Evolutionary conservation across 1,140 invertebrate genomes (phyloP), one percentile per base, ranked within the genome.

Genomic region (Drepana arcuata): DNA sequence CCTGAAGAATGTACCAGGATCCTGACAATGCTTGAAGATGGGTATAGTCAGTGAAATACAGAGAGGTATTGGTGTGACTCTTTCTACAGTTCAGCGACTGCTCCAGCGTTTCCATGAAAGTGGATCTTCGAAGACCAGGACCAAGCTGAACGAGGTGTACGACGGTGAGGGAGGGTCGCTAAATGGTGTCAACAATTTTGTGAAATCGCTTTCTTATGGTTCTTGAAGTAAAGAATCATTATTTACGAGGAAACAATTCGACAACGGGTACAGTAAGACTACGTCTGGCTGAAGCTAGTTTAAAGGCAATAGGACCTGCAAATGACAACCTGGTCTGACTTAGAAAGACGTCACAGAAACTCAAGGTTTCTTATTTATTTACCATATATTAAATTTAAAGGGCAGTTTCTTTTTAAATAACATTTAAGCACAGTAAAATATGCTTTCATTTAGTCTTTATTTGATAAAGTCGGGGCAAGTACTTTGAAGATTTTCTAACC

Each of bases 101-200:
- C 34, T 37, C 34, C 34, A 28, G 26, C n/a, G 26, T 28, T 37
- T 28, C n/a, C 14, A 37, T 21, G 25, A 28, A 12, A 37, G 14
- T 37, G 14, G 34, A 27, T 37, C 24, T 37, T 9, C 34, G 25
- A 13, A 37, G 34, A 37, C 25, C 34, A 29, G 25, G 25, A 21
- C 28, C 25, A 21, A 26, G 25, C 16, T 14, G 15, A 18, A 32
- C 15, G 10, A 32, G 30, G 15, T 18, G 30, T 12, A 32, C 15
- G 4, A 32, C 14, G 10, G 14, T 16, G 16, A 14, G 15, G 16
- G 15, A 32, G 16, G 30, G 12, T 16, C 30, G 16, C 5, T 16
- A 32, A 10, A 16, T 32, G 30, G 24, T 27, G 14, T 27, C 5
- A 26, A 27, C 1, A 26, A 27, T 36, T 14, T 7, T 36, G 13